phyloP scores from a whole-genome alignment of 1,140 invertebrate genomes.

The Drosophila pandora region DNA sequence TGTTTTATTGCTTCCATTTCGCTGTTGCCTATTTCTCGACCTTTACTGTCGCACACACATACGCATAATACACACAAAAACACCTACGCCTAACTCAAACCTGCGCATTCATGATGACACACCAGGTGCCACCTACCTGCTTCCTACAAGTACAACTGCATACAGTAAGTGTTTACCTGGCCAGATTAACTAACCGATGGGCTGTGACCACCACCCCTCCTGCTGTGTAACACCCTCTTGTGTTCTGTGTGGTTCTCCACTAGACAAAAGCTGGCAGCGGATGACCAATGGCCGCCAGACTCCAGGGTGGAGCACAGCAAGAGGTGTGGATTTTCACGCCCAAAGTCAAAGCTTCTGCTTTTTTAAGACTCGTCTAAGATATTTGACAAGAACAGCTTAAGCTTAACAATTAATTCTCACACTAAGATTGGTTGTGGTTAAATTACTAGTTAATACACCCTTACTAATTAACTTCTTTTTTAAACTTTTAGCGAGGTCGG shows the following conservation, averaged over 20 bases:
- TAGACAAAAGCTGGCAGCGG: conserved; percentile 70
- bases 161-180: conserved; percentile 87
- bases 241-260: conserved; percentile 63
- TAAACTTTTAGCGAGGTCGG: conserved; percentile 87
- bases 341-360: conserved; percentile 9
- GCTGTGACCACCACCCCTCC: conserved; percentile 20
- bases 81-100: conserved; percentile 52
- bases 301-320: conserved; percentile 70
- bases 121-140: conserved; percentile 86
- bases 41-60: conserved; percentile 40
- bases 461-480: conserved; percentile 5
- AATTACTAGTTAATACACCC: background rate
- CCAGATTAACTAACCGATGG: background rate
- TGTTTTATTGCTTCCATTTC: conserved; percentile 75
- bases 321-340: background rate
- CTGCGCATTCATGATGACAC: conserved; percentile 73
- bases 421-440: background rate
- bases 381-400: conserved; percentile 5
- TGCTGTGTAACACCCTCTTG: conserved; percentile 18
- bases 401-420: conserved; percentile 24
- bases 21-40: conserved; percentile 53
- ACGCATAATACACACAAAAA: conserved; percentile 37
- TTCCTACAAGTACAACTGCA: conserved; percentile 87
- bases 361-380: background rate
- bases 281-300: conserved; percentile 43